Evolutionary conservation across 2,888 invertebrate genomes (phyloP), one percentile per base, ranked within the genome.

Genomic region (Drosophila hamatofila): DNA sequence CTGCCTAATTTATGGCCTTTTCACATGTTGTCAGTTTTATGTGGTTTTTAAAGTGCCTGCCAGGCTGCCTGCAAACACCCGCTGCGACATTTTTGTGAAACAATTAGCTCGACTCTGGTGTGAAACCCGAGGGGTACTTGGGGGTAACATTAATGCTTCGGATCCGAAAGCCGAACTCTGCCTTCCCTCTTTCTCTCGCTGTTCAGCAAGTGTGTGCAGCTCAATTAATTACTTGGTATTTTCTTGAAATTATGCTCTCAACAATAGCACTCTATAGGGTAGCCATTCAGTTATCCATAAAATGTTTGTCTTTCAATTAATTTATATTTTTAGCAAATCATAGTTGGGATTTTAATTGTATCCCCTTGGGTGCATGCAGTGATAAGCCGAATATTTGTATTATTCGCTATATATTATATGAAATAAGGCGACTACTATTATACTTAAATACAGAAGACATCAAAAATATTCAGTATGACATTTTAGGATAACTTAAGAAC

Each of bases 11-110:
- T 90, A 90, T 90, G 80, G 73, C 82, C 75, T 84, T 90, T 82
- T 89, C 91, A 90, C 90, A 91, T 90, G 90, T 88, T 91, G 90
- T 89, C 89, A 84, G 67, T 90, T 90, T 83, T 82, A 89, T 90
- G 89, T 83, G 89, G 89, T 89, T 90, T 86, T 73, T 61, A 88
- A 82, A 85, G 83, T 87, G 74, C 61, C 79, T 63, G 23, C 42
- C 57, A 54, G 44, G 41, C 65, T 44, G 70, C 6, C 39, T 78
- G 68, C 63, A 65, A 78, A 70, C 87, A 78, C 83, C 84, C 87
- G 83, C 74, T 65, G 87, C 63, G 88, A 80, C 83, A 83, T 86
- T 89, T 84, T 66, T 67, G 54, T 41, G 81, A 88, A 86, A 83
- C 84, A 84, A 88, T 84, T 84, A 84, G 89, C 46, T 80, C 30